Base-by-base conservation (phyloP, 2,113 vertebrate species). In the Plotosus lineatus region DNA sequence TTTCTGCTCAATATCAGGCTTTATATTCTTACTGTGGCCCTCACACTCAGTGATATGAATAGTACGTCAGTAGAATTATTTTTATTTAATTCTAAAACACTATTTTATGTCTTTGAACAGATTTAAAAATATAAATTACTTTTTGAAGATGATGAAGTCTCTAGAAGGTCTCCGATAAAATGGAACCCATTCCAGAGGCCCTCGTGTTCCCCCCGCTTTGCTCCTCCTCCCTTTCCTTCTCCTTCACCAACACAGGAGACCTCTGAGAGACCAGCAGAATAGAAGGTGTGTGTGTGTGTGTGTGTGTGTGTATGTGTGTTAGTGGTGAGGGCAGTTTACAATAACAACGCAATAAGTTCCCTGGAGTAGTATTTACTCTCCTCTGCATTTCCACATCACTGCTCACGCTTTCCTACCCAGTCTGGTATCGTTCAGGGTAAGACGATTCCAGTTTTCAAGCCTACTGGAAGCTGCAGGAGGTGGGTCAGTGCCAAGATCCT, bases 121-220 rank as follows among this genome's bases (percentile, higher is more conserved):
- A 72, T 50, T 48, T 33, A 31, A 72, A 26, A 48, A 77, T 46
- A 78, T 44, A 56, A 82, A 48, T 69, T 73, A 85, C 84, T 58
- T 36, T 73, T 80, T 68, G 76, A 77, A 56, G 44, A 74, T 44
- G 84, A 50, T 36, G 50, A 11, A 55, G 79, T 84, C 21, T 28
- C 60, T 56, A 87, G 55, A n/a, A 83, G 63, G 68, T 81, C 84
- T 26, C 48, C 65, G 33, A 77, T 82, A 79, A 82, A 72, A 50
- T 56, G 19, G 31, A 82, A 87, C 44, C 83, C 77, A 61, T 87
- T 82, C 83, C 86, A 87, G 7, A 77, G 84, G 79, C 73, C 83
- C 31, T 50, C 63, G 46, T 23, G 0, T 15, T 82, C 75, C 31
- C 51, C n/a, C 31, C 61, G 9, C 11, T 31, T 31, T 21, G 40